Conservation (phyloP, 2,113 vertebrate genomes). For the Oncorhynchus clarkii region DNA sequence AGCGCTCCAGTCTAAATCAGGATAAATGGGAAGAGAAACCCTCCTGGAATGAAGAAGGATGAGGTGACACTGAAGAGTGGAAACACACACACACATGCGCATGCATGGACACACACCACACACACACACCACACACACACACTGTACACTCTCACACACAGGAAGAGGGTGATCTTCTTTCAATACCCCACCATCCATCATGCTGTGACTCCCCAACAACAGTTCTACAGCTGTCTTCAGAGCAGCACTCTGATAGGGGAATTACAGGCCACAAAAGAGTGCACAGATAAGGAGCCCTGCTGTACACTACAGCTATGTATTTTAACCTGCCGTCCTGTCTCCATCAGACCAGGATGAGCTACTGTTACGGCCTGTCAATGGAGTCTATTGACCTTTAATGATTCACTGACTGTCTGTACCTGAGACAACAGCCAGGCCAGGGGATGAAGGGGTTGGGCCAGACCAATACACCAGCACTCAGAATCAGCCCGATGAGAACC, state of each 20-base stretch:
- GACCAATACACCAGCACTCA: slow-evolving; percentile 29
- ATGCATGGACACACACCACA: too few relatives aligned
- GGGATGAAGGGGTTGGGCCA: slow-evolving; percentile 50
- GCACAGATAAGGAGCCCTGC: slow-evolving; percentile 40
- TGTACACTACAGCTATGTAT: slow-evolving; percentile 41
- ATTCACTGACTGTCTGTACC: slow-evolving; percentile 42
- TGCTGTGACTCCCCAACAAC: slow-evolving; percentile 46
- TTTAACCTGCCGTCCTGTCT: slow-evolving; percentile 46
- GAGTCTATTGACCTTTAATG: slow-evolving; percentile 64
- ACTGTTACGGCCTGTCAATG: slow-evolving; percentile 51
- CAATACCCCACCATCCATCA: slow-evolving; percentile 63
- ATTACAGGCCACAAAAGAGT: slow-evolving; percentile 54
- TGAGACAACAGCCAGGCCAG: slow-evolving; percentile 42
- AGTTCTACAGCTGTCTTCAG: slow-evolving; percentile 37
- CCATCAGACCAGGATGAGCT: slow-evolving; percentile 52
- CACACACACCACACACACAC: neutral
- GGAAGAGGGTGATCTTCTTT: slow-evolving; percentile 67
- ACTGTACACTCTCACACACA: slow-evolving; percentile 50
- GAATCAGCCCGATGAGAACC: slow-evolving; percentile 29
- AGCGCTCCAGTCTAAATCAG: slow-evolving; percentile 63
- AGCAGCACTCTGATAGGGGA: slow-evolving; percentile 52
- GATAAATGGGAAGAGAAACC: slow-evolving; percentile 58
- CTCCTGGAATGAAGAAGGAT: slow-evolving; percentile 34
- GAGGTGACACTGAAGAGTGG: slow-evolving; percentile 23
- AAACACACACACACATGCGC: too few relatives aligned